Percentiles rank a stretch among this genome's conserved stretches.
Conservation (phyloP, 2,113 vertebrate species). For the Xenotilapia longispinis region DNA sequence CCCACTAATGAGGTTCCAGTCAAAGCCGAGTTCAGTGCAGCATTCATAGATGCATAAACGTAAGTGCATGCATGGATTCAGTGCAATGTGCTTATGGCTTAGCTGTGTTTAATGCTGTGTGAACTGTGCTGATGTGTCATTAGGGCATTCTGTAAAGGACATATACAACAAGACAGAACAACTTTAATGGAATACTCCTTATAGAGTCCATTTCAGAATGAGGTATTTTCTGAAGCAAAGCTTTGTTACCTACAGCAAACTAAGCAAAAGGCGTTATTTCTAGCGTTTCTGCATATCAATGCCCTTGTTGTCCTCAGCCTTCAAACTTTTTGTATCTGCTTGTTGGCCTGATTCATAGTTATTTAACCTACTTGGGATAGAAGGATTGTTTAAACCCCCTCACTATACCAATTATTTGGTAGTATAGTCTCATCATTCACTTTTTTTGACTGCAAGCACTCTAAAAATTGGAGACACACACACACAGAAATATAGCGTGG, state of each 20-base stretch:
- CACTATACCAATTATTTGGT: not conserved
- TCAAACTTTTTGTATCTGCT: not conserved
- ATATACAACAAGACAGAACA: not conserved
- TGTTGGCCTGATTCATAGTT: not conserved
- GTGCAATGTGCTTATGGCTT: slow-evolving; percentile 3
- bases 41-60: not conserved
- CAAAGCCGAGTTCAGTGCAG: slow-evolving; percentile 8
- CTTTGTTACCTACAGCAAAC: not conserved
- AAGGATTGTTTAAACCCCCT: not conserved
- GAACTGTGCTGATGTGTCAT: slow-evolving; percentile 53
- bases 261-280: not conserved
- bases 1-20: slow-evolving; percentile 20
- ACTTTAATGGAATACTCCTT: not conserved
- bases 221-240: not conserved
- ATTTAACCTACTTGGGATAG: not conserved
- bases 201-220: not conserved
- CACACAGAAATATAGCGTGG: not conserved
- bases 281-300: not conserved
- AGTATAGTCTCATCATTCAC: not conserved
- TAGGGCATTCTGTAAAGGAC: slow-evolving; percentile 7
- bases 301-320: not conserved
- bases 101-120: slow-evolving; percentile 53
- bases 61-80: not conserved
- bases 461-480: not conserved
- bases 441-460: not conserved